A percentile compares a stretch with the other conserved stretches of the same genome.
phyloP scores from a whole-genome alignment of 2,113 vertebrate genomes.

The Limnothrissa miodon region DNA sequence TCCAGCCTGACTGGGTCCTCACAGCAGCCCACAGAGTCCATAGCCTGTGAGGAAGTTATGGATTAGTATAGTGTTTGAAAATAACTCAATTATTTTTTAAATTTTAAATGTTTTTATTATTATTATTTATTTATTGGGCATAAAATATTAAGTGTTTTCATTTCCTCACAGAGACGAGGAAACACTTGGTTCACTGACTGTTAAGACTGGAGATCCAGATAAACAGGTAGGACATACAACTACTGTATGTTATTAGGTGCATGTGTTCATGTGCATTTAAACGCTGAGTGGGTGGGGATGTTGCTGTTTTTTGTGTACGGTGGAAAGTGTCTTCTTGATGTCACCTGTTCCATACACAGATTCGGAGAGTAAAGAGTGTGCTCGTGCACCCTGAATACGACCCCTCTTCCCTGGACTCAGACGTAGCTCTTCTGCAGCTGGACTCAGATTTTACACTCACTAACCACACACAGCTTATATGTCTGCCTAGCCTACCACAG shows the following conservation, averaged over 20 bases:
- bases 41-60: constrained; percentile 37
- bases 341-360: constrained; percentile 36
- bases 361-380: constrained; percentile 46
- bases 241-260: not conserved
- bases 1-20: constrained; percentile 58
- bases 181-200: not conserved
- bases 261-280: not conserved
- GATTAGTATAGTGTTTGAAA: too few species aligned
- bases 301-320: not conserved
- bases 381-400: constrained; percentile 54
- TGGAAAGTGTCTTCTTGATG: not conserved
- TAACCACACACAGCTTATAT: constrained; percentile 32
- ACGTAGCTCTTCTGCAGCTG: constrained; percentile 54
- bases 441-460: constrained; percentile 42
- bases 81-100: too few species aligned
- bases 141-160: not conserved
- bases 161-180: not conserved
- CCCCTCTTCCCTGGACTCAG: constrained; percentile 42
- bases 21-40: constrained; percentile 64
- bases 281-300: not conserved
- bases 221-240: not conserved
- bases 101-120: not conserved
- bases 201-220: not conserved
- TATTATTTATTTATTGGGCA: not conserved
- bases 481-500: constrained; percentile 46